phyloP scores from a whole-genome alignment of 2,888 invertebrate genomes.

The Atrina japonica region DNA sequence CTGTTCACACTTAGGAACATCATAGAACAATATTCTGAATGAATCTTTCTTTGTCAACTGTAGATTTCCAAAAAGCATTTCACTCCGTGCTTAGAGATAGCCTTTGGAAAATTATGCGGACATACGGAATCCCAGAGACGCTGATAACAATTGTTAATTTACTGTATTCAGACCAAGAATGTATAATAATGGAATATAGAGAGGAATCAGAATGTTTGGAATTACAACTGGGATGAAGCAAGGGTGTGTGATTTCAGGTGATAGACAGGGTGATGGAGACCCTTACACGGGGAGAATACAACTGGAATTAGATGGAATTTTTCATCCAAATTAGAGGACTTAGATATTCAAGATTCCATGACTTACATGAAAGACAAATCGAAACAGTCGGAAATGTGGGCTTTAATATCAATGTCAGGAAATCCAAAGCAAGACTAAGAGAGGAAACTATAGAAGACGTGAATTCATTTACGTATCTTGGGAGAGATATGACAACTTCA shows the following conservation, averaged over 20 bases:
- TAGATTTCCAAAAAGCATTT: conserved; percentile 14
- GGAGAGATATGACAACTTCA: not conserved
- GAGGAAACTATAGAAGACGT: too few species aligned
- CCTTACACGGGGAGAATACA: not conserved
- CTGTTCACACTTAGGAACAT: conserved; percentile 13
- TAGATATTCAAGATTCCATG: conserved; percentile 3
- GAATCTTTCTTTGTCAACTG: not conserved
- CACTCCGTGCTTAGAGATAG: conserved; percentile 11
- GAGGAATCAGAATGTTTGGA: conserved; percentile 15
- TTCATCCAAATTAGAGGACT: conserved; percentile 11
- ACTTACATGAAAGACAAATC: conserved; percentile 11
- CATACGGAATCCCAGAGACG: conserved; percentile 16
- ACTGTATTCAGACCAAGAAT: conserved; percentile 1
- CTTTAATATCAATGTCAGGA: conserved; percentile 6
- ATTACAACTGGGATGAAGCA: conserved; percentile 19
- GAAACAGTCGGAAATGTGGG: conserved; percentile 9
- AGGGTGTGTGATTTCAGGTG: conserved; percentile 11
- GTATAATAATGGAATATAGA: conserved; percentile 12
- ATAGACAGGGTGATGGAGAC: too few species aligned
- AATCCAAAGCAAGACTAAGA: not conserved
- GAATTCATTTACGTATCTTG: too few species aligned
- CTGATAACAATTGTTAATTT: conserved; percentile 6
- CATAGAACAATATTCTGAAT: conserved; percentile 5
- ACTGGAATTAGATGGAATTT: conserved; percentile 20
- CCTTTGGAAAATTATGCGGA: conserved; percentile 17